A percentile compares a stretch with the other conserved stretches of the same genome.
These are phyloP conservation scores for Notodonta ziczac DNA, from an alignment of 2,888 invertebrate genomes.

Conservation along the genomic window DNA sequence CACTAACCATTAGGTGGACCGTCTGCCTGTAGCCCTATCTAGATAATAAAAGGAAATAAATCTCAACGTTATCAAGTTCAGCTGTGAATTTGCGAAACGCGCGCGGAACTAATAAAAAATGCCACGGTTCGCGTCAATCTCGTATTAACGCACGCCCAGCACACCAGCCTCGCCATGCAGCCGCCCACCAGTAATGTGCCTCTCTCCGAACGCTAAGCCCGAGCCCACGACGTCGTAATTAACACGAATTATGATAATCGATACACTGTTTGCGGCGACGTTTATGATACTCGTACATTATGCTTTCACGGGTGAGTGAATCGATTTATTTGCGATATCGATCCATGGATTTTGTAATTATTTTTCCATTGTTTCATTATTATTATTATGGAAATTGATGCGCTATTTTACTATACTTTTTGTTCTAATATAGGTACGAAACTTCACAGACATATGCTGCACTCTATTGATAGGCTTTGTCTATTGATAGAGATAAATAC, in stretches of 20 bases:
- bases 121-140: neutral
- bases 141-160: neutral
- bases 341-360: neutral
- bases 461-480: no score
- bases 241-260: conserved; percentile 26
- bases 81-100: neutral
- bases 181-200: conserved; percentile 33
- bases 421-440: no score
- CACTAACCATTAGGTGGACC: no score
- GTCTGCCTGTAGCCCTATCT: no score
- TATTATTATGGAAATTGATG: no score
- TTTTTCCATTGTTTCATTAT: neutral
- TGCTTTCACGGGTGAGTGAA: conserved; percentile 35
- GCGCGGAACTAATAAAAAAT: conserved; percentile 2
- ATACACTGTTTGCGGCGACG: conserved; percentile 18
- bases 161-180: conserved; percentile 11
- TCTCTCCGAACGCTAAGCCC: conserved; percentile 31
- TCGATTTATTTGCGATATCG: conserved; percentile 28
- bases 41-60: no score
- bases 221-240: neutral
- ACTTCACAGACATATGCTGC: no score
- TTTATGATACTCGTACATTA: conserved; percentile 27
- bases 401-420: no score
- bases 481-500: neutral
- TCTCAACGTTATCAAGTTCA: neutral